phyloP scores from a whole-genome alignment of 2,888 invertebrate genomes.

The Tineola bisselliella region DNA sequence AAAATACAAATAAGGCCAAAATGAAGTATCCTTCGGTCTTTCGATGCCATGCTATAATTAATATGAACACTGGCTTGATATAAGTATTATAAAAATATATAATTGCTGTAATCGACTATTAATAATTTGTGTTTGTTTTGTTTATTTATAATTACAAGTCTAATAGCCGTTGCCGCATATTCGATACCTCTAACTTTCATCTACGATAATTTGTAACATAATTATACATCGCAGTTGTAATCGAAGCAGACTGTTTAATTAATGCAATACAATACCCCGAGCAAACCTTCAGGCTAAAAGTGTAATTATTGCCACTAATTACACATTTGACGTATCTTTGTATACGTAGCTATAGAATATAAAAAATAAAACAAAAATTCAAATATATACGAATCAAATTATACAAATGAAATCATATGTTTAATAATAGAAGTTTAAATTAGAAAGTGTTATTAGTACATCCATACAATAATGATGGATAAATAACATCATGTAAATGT shows the following conservation, averaged over 20 bases:
- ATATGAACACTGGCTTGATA: no score
- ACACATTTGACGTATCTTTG: neutral
- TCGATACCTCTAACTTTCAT: neutral
- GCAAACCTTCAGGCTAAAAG: neutral
- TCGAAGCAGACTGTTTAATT: slow-evolving; percentile 10
- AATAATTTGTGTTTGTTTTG: neutral
- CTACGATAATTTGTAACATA: slow-evolving; percentile 4
- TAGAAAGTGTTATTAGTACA: slow-evolving; percentile 36
- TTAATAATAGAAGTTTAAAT: slow-evolving; percentile 21
- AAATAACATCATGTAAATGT: slow-evolving; percentile 37
- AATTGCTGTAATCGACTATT: no score
- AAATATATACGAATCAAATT: neutral
- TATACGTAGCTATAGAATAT: neutral
- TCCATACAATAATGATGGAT: slow-evolving; percentile 19
- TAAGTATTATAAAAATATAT: no score
- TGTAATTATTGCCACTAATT: slow-evolving; percentile 8
- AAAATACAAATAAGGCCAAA: no score
- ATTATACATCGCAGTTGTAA: neutral
- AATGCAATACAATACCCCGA: slow-evolving; percentile 3
- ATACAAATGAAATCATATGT: neutral
- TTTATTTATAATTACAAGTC: neutral
- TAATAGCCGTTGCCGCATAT: neutral
- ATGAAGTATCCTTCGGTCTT: no score
- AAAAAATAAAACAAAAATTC: neutral
- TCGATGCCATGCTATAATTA: no score